Percentiles rank a stretch among this genome's conserved stretches.
Evolutionary conservation across 1,140 invertebrate species (phyloP).

Genomic region (Paralvinella palmiformis): DNA sequence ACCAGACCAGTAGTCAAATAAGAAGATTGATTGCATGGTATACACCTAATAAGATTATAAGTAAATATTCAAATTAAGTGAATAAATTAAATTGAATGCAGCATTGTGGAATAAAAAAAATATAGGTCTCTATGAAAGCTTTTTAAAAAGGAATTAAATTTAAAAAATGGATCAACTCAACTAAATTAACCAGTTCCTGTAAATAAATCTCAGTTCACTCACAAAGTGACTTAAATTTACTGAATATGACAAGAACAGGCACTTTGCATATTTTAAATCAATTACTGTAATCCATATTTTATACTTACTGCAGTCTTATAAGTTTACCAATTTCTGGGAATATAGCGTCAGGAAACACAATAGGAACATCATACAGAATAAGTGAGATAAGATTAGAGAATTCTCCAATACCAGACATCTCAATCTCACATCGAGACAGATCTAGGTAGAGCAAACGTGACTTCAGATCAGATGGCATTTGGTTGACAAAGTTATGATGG

Average conservation of each 20-base stretch:
- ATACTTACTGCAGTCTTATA: slow-evolving; percentile 53
- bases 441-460: slow-evolving; percentile 66
- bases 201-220: too few species aligned
- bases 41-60: too few species aligned
- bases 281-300: neutral
- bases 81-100: too few species aligned
- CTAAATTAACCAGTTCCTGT: too few species aligned
- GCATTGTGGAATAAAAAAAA: too few species aligned
- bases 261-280: slow-evolving; percentile 13
- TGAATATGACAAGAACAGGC: neutral
- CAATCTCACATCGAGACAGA: slow-evolving; percentile 61
- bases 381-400: slow-evolving; percentile 58
- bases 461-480: slow-evolving; percentile 58
- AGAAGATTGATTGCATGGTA: too few species aligned
- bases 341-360: slow-evolving; percentile 48
- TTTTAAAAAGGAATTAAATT: too few species aligned
- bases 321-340: slow-evolving; percentile 56
- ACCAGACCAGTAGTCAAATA: too few species aligned
- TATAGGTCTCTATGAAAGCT: too few species aligned
- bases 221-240: neutral
- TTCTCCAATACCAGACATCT: slow-evolving; percentile 18
- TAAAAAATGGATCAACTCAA: too few species aligned
- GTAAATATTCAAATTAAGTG: too few species aligned
- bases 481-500: slow-evolving; percentile 54
- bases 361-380: slow-evolving; percentile 67